These are phyloP conservation scores for Lasiurus cinereus DNA, from an alignment of 2,113 vertebrate species.

Conservation along the genomic window DNA sequence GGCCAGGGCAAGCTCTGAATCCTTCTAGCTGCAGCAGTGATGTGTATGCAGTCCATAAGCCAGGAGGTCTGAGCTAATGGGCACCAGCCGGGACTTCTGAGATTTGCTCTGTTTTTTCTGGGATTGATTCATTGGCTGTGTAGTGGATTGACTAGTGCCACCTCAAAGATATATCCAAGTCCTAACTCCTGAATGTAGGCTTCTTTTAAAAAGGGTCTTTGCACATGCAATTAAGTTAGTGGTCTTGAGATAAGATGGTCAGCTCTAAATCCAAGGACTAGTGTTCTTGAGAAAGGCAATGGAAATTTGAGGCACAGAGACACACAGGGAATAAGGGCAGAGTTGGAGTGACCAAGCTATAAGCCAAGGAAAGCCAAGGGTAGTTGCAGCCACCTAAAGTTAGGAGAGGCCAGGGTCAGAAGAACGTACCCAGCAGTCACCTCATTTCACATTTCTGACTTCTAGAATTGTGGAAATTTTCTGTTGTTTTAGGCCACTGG, in stretches of 20 bases:
- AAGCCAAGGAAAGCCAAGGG: no score
- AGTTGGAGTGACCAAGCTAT: neutral
- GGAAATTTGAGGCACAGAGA: neutral
- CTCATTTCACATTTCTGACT: neutral
- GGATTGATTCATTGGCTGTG: neutral
- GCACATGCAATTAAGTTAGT: neutral
- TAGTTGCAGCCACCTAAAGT: neutral
- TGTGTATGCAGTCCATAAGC: neutral
- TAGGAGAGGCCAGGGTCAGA: fast-evolving
- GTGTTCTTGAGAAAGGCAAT: neutral
- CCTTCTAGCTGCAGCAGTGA: neutral
- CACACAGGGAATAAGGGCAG: neutral
- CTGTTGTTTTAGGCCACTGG: neutral
- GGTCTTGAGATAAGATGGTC: neutral
- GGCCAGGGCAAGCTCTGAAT: neutral
- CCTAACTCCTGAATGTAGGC: neutral
- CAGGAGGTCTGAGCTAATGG: neutral
- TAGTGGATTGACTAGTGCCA: no score
- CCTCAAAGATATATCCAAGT: neutral
- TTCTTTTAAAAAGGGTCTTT: neutral
- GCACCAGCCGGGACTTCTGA: neutral
- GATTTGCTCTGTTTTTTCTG: neutral
- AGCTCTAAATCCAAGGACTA: neutral
- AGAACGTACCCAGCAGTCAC: neutral
- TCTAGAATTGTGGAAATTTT: neutral